Evolutionary conservation across 2,888 invertebrate species (phyloP), one percentile per base, ranked within the genome.

Genomic region (Campopleginae sp.): DNA sequence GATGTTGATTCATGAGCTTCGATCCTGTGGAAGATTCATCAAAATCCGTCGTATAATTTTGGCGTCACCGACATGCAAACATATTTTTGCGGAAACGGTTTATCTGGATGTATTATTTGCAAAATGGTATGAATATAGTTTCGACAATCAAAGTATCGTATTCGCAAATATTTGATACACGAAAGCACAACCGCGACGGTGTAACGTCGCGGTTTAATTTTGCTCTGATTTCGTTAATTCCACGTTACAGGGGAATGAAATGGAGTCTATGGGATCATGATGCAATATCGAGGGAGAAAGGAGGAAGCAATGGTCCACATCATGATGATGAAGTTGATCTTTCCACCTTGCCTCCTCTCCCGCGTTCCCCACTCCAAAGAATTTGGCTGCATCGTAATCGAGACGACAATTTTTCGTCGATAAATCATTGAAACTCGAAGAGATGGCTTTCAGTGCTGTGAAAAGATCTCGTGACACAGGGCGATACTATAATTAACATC

Each of bases 221-320:
- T 66, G 17, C 70, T 63, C 71, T 1, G 19, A 79, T 58, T 46
- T 76, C 58, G 19, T 46, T 17, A 23, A 58, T 33, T 61, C 44
- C 72, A 70, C 72, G n/a, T 74, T 82, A 31, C 54, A 51, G 65
- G 38, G 79, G 42, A 76, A 54, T 76, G 54, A 68, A 66, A 75
- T 71, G 48, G 48, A 48, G 27, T 48, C 3, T 27, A 70, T 12
- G 44, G 17, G 44, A n/a, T 48, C 38, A 66, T 84, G 82, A 82
- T 74, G 85, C 75, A 83, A 87, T 77, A 54, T 75, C 65, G 63
- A 84, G 87, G 88, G 91, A 92, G 93, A 93, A 93, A 93, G 93
- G 92, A 93, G 93, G 93, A 93, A 93, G 91, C 90, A 86, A 79
- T 85, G 70, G 42, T 85, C 87, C 88, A 88, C 82, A 86, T 86